Evolutionary conservation across 2,113 vertebrate genomes (phyloP), one percentile per base, ranked within the genome.

Genomic region (Malurus cyaneus): DNA sequence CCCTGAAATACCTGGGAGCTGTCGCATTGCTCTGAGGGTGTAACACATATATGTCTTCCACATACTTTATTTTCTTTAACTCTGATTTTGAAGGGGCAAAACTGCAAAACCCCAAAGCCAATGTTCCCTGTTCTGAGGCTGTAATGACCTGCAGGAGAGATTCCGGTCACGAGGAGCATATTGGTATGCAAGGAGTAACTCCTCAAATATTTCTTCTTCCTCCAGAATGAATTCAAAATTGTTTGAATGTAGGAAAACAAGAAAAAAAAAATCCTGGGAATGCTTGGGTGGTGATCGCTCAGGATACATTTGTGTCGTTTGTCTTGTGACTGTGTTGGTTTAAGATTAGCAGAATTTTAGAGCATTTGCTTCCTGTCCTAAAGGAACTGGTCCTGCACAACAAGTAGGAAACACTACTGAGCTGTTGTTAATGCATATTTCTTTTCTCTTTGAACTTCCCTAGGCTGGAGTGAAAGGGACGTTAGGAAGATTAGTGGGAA

Each of bases 381-480:
- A 50, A 86, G 81, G 56, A 83, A 9, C 77, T 57, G 47, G 34
- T 83, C 29, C 59, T 91, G 84, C 73, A n/a, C 42, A 80, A 14
- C 28, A n/a, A 64, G 14, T 44, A 53, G 69, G 74, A 83, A 88
- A 83, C 65, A 6, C 1, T 57, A 15, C 50, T 65, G 54, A 81
- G 32, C 59, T 93, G 59, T 78, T 56, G 26, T 47, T 87, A 93
- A 91, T 61, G 24, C 26, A 2, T 59, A 24, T 39, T 80, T 93
- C 31, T 72, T 67, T 67, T 95, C 71, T 93, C 77, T 95, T 84
- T 65, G 54, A 93, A 94, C 65, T 78, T 82, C 83, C 80, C 42
- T 94, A 99, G 99, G 99, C 99, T 96, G 99, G 99, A 94, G 99
- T 99, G 91, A 99, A 99, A 98, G 99, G 99, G 97, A 99, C 98